Percentiles rank a stretch among this genome's conserved stretches.
Evolutionary conservation across 2,888 invertebrate genomes (phyloP).

Genomic region (Netelia inedita): DNA sequence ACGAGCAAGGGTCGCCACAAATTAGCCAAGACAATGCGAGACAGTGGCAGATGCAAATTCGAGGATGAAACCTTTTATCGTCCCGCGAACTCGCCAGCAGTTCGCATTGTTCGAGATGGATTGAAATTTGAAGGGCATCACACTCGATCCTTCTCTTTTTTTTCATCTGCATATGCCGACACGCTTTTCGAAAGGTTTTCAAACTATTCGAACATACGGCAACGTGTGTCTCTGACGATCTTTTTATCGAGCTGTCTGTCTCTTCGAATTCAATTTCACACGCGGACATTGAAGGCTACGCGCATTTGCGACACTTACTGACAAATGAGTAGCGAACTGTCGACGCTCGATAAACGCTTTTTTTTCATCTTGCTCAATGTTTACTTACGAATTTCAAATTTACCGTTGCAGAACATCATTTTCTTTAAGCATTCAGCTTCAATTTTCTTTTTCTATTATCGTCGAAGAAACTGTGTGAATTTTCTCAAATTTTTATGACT

Average conservation of each 20-base stretch:
- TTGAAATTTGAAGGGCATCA: constrained; percentile 79
- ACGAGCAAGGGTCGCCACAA: constrained; percentile 76
- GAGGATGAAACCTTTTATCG: constrained; percentile 73
- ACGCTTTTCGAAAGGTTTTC: constrained; percentile 20
- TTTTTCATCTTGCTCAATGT: no score
- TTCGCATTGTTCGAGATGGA: constrained; percentile 76
- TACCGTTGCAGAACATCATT: no score
- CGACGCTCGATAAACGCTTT: no score
- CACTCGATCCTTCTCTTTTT: constrained; percentile 29
- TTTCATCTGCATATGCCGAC: constrained; percentile 61
- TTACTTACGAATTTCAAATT: no score
- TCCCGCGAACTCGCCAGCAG: constrained; percentile 65
- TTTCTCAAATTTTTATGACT: no score
- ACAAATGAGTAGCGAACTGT: no score
- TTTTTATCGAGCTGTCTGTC: constrained; percentile 44
- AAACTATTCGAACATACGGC: constrained; percentile 11
- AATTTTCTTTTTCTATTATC: no score
- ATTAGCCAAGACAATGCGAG: constrained; percentile 84
- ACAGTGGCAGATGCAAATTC: constrained; percentile 84
- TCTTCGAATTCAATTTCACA: constrained; percentile 40
- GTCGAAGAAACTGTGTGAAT: no score
- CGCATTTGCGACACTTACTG: background rate
- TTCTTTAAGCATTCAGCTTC: no score
- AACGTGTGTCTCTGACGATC: constrained; percentile 51
- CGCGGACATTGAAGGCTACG: background rate